Conservation (phyloP, 2,797 vertebrate genomes). For the Perdix hodgsoniae region DNA sequence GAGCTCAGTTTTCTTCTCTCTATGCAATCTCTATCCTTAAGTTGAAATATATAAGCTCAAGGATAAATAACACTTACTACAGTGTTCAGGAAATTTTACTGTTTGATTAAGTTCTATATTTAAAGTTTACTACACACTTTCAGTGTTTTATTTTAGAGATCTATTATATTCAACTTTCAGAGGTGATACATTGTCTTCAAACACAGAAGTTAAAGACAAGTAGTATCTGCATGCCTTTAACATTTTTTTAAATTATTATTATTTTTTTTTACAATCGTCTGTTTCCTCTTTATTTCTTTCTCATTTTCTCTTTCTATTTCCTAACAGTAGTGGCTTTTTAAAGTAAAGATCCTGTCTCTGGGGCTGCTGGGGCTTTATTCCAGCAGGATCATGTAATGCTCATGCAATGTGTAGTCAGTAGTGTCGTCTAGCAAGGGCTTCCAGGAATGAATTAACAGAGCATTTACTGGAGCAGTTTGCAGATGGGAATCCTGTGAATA, state of each 20-base stretch:
- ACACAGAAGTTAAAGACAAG: neutral
- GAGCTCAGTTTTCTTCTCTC: neutral
- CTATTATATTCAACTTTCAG: neutral
- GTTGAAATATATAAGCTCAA: neutral
- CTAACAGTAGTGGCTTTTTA: neutral
- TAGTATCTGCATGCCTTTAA: neutral
- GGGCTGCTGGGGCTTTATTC: neutral
- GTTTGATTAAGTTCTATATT: neutral
- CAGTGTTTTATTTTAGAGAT: neutral
- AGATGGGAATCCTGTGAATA: neutral
- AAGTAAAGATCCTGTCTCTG: neutral
- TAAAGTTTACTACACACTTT: neutral
- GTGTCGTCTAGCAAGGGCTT: neutral
- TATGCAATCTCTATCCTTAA: neutral
- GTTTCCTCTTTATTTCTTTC: neutral
- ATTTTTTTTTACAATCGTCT: neutral
- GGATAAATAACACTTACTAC: neutral
- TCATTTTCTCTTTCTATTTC: neutral
- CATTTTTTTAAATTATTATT: no score
- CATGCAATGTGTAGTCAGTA: neutral
- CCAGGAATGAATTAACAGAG: neutral
- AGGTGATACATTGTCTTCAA: neutral
- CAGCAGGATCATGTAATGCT: neutral
- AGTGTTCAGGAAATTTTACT: neutral
- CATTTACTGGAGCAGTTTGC: rapidly evolving